Evolutionary conservation across 2,888 invertebrate genomes (phyloP), one percentile per base, ranked within the genome.

Genomic region (Nyleta sp.): DNA sequence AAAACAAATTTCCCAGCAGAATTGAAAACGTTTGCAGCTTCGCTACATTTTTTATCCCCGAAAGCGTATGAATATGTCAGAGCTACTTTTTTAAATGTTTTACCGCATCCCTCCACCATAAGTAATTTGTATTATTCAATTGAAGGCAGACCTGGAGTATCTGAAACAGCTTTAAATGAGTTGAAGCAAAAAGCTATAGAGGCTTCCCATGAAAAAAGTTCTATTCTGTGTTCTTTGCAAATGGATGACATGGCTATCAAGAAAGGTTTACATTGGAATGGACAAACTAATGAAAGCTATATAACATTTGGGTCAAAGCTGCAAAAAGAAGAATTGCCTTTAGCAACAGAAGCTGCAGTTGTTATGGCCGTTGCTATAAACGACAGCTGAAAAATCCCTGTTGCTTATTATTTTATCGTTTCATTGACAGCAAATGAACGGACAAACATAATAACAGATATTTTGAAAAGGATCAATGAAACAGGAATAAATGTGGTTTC

Each of bases 401-500:
- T 73, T 8, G 59, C 70, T 0, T 73, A 73, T 59, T 67, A 80
- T 50, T 70, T 76, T 22, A 77, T 77, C 3, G 31, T 65, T 46
- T 22, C 38, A 5, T 50, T 80, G 22, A 22, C 42, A 11, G 73
- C 44, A 1, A 22, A 40, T 18, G 73, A 80, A 38, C 48, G 72
- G 8, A 33, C 55, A 24, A 15, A 11, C 5, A 11, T 76, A 15
- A 28, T 62, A 6, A 53, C 8, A 10, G n/a, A 59, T 24, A 20
- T 71, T 20, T 20, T 83, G 7, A 6, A 18, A 18, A 35, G 35
- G 22, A 59, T 80, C 6, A 20, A 76, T 35, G 65, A 74, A 10
- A 60, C 70, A 18, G 67, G 60, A 5, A 46, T 79, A 13, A 15
- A 62, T 5, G 17, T 81, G 35, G 8, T 35, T 2, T 50, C 59